Evolutionary conservation across 1,140 invertebrate species (phyloP), one percentile per base, ranked within the genome.

Genomic region (Heliconius eleuchia): DNA sequence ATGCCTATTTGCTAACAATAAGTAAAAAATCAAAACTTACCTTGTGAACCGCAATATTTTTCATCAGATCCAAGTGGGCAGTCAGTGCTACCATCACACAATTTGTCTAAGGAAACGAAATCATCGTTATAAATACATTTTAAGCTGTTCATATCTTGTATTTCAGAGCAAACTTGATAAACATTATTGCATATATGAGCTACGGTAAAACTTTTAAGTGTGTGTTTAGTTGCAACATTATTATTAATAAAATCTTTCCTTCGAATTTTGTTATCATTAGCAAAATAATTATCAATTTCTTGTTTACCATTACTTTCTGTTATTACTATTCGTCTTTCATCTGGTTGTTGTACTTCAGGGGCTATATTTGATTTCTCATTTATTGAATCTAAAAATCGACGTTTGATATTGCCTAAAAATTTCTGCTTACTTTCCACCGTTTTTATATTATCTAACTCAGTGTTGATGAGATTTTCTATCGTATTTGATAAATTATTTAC

Each of bases 21-120:
- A n/a, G 8, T n/a, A 11, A 23, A 57, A 9, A 60, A 52, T 19
- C 1, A 74, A 19, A 72, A 1, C 23, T 30, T 81, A 92, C 92
- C 89, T 87, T 90, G 84, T 73, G 76, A 60, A 27, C 60, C 74
- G 74, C 92, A 93, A 74, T 89, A 77, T 70, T 81, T 76, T 87
- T 93, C 91, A 78, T 93, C 91, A 2, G 86, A 81, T 76, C 76
- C 74, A 78, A 86, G 85, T 8, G 71, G n/a, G 73, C 92, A 93
- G 39, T 93, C 88, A 23, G 23, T 19, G 16, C 79, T 75, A 34
- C 86, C 87, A 80, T 93, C 78, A 79, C 92, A 93, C n/a, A 93
- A 77, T 74, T 89, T 81, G 46, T 84, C 81, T 50, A 91, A 75
- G n/a, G 82, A 71, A 74, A 92, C 60, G 37, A 52, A 74, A 37